A percentile compares a stretch with the other conserved stretches of the same genome.
phyloP scores from a whole-genome alignment of 1,140 invertebrate species.

The Drosophila teissieri region DNA sequence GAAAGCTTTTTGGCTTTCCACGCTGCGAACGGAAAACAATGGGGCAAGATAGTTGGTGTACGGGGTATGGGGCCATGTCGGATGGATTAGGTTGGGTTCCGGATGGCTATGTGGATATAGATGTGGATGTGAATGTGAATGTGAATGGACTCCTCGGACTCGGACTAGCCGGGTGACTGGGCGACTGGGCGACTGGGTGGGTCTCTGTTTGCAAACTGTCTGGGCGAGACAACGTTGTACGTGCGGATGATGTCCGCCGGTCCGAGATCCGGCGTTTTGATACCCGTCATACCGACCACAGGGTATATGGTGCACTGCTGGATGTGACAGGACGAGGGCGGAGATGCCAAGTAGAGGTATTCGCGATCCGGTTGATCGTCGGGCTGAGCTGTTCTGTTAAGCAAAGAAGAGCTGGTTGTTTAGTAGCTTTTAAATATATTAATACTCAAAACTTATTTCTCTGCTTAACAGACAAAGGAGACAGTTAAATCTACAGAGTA shows the following conservation, averaged over 20 bases:
- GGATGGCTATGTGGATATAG: background rate
- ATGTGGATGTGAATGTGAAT: background rate
- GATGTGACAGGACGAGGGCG: background rate
- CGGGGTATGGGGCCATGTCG: background rate
- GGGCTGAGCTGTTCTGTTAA: no score
- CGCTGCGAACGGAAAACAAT: conserved; percentile 54
- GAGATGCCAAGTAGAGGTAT: no score
- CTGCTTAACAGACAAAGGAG: background rate
- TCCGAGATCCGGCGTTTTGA: conserved; percentile 28
- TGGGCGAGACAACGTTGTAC: conserved; percentile 74
- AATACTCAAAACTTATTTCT: background rate
- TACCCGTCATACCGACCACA: background rate
- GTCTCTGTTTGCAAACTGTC: conserved; percentile 75
- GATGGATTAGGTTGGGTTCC: conserved; percentile 4
- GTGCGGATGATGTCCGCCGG: conserved; percentile 54
- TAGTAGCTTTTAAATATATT: no score
- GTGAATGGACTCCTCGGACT: background rate
- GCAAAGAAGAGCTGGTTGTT: no score
- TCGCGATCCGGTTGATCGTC: background rate
- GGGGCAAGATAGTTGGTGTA: background rate
- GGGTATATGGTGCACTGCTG: conserved; percentile 1
- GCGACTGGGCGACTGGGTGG: no score
- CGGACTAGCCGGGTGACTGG: background rate
- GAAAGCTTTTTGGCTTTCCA: conserved; percentile 65
- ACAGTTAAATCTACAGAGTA: background rate